Evolutionary conservation across 1,140 invertebrate species (phyloP), one percentile per base, ranked within the genome.

Genomic region (Drosophila tsacasi): DNA sequence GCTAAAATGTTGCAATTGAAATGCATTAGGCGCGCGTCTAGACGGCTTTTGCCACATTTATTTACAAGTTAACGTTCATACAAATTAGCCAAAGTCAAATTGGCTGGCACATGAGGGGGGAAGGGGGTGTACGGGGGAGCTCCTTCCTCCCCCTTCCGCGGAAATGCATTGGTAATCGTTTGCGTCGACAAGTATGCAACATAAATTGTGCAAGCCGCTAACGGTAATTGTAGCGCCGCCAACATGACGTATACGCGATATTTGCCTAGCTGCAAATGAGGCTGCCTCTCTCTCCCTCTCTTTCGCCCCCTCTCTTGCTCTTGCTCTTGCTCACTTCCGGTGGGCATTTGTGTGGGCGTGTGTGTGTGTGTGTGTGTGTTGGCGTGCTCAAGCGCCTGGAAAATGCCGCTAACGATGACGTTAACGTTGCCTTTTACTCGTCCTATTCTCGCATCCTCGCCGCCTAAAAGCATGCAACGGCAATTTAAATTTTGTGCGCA

Each of bases 361-460:
- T 54, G 68, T 65, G 55, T 23, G 58, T 55, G 46, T 54, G 68
- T 65, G 55, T 23, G 57, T 65, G 46, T 32, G 58, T 21, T 72
- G 62, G 58, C 73, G 69, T 89, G 85, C 81, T 83, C 83, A 87
- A 87, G 84, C 84, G 73, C 77, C 81, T 89, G 78, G 81, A 90
- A 90, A 89, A 89, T 89, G 85, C 84, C 81, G 77, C 84, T 87
- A 87, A 87, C 83, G 83, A 87, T 84, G 83, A 71, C 65, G 76
- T 62, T 76, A 76, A 76, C 49, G 74, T 57, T 77, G 67, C 54
- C 67, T 60, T 50, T 61, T 73, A 50, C 71, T 25, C 42, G 25
- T 27, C 62, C 19, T 39, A 21, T 54, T 2, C 40, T 68, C 25
- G 44, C 49, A 55, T 64, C 32, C 59, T 35, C 42, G 52, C 52